Evolutionary conservation across 2,888 invertebrate species (phyloP), one percentile per base, ranked within the genome.

Genomic region (Cataglyphis livida): DNA sequence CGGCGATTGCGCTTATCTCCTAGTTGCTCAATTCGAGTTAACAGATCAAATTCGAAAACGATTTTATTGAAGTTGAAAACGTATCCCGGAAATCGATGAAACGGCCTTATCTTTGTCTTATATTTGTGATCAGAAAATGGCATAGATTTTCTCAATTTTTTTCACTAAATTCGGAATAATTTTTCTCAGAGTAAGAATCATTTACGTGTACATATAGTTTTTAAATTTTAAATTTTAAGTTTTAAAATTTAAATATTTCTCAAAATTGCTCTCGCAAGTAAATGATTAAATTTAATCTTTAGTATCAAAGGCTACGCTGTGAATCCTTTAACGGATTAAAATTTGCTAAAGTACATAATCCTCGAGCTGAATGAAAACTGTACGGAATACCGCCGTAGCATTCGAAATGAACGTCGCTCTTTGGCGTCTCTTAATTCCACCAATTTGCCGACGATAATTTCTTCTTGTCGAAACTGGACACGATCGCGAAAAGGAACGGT

Each of bases 401-500:
- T 70, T 38, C 54, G 41, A 28, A 68, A 41, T 57, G n/a, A 70
- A 57, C 44, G 21, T 68, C 41, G 28, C 68, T 15, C 15, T 28
- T 66, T 25, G 18, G 18, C 32, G 6, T 38, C 68, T 38, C 68
- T 28, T 57, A 59, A 78, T 66, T 78, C n/a, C 78, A 21, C 48
- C 41, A 57, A 78, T 66, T 70, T 79, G 18, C 18, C 64, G 38
- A 6, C 7, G 51, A n/a, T 35, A 21, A 51, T 51, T n/a, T 51
- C 25, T n/a, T n/a, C n/a, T n/a, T 32, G 12, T 64, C 38, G 18
- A 44, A 70, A n/a, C 18, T 18, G 32, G 6, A 32, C 57, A 57
- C 68, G n/a, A 57, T 57, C 76, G 57, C 41, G 28, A 32, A 35
- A 35, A 10, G n/a, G 44, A 38, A 10, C 38, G 38, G 28, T 21